These are phyloP conservation scores for Phallusia fumigata DNA, from an alignment of 23 tunicate genomes.

Conservation along the genomic window DNA sequence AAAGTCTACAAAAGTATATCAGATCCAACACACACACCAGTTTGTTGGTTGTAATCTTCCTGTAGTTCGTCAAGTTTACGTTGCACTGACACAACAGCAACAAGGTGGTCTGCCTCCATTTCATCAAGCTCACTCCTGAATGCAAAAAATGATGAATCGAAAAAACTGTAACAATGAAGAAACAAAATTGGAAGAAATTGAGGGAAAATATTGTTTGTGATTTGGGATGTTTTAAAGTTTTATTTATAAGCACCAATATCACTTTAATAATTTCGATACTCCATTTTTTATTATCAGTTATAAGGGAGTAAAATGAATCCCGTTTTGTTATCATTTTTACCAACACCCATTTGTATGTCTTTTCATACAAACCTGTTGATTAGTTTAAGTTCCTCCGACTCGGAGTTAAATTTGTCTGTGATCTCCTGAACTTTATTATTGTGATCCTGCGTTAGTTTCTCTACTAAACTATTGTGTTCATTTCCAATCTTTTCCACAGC, in stretches of 20 bases:
- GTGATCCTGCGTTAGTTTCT: neutral
- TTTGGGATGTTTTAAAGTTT: no score
- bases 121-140: slow-evolving; percentile 58
- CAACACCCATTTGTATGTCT: no score
- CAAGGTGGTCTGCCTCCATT: slow-evolving; percentile 56
- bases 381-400: slow-evolving; percentile 21
- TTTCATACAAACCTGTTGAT: slow-evolving; percentile 14
- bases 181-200: no score
- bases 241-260: no score
- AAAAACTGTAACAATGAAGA: no score
- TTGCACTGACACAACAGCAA: slow-evolving; percentile 32
- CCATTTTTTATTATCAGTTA: no score
- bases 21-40: neutral
- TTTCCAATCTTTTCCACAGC: slow-evolving; percentile 18
- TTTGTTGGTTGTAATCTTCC: neutral
- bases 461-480: slow-evolving; percentile 17
- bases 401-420: slow-evolving; percentile 16
- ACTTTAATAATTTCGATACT: no score
- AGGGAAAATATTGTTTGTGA: no score
- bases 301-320: no score
- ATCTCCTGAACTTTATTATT: slow-evolving; percentile 7
- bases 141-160: no score
- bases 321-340: no score
- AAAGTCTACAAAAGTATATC: neutral
- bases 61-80: slow-evolving; percentile 14